Base-by-base conservation (phyloP, 2,888 invertebrate species). In the Orthosia gracilis region DNA sequence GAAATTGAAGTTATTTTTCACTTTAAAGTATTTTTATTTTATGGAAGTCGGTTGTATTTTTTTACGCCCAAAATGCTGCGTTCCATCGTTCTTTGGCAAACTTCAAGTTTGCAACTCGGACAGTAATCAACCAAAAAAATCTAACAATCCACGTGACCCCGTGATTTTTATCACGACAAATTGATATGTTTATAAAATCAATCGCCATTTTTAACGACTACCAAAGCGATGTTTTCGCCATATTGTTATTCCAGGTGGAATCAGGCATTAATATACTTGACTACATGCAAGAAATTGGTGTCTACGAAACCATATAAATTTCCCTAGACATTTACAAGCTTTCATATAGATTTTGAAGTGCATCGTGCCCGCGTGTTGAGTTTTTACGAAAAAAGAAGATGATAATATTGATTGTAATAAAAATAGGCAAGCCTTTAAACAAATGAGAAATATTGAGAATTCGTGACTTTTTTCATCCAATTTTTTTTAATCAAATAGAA, bases 341-440 rank as follows among this genome's bases (percentile, higher is more conserved):
- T 75, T 57, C 50, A 63, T 18, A 4, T 50, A 50, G 13, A 62
- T n/a, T 74, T 73, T 26, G 55, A 50, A 63, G 40, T 57, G 63
- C 63, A 75, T 62, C 40, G 23, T 40, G 21, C 3, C 55, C 3
- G 55, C 40, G 17, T 40, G 31, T 57, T 7, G 3, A 23, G 54
- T 23, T 73, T 73, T 73, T 49, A 40, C n/a, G 55, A 23, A 57
- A 49, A 49, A 13, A 49, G 15, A 50, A 57, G 40, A 50, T 21
- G 13, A 23, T 40, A 55, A 62, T 50, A 45, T 57, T 62, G 40
- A 57, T 18, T 5, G 4, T 21, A 15, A 15, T 40, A n/a, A 40
- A 50, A 18, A 7, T 47, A 23, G 12, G 2, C 9, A 13, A 13
- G 50, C 50, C 64, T 64, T 62, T 17, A 73, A n/a, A 49, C 4